Base-by-base conservation (phyloP, 1,140 invertebrate species). In the Contarinia nasturtii region DNA sequence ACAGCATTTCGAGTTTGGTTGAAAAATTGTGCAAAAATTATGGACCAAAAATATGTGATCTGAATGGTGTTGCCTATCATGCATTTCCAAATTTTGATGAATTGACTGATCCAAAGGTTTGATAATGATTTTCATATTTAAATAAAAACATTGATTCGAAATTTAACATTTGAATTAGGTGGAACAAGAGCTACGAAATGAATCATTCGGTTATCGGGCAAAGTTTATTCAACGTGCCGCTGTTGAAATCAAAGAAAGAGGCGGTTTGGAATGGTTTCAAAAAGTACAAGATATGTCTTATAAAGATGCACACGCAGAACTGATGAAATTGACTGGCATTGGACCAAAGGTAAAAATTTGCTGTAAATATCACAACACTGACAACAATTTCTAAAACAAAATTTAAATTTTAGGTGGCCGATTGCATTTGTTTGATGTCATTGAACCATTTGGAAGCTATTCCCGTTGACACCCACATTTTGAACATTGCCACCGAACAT, bases 361-460 rank as follows among this genome's bases (percentile, higher is more conserved):
- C 46, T 45, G 22, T 41, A 12, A 22, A 34, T 17, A 36, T 36
- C 19, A 22, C 18, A 49, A 33, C 42, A 12, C 36, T 38, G 3
- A n/a, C 15, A 38, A 5, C 15, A 5, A 27, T 10, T 41, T 53
- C 20, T 18, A 18, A 49, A 45, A 44, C 8, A 12, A 7, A 12
- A 18, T 40, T 40, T n/a, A 36, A 14, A 40, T 49, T 53, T 64
- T 65, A 88, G 83, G 86, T 97, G 18, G 91, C 94, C n/a, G 94
- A 98, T 65, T 98, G 94, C 64, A 86, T 98, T 55, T 94, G 89
- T 65, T 70, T 98, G 3, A 98, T 98, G 93, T 92, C 91, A 1
- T 64, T 98, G 49, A 82, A 83, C 44, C 86, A 97, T 60, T 60
- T 89, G 41, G 74, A 82, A 58, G 80, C 90, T 0, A 77, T 98